phyloP scores from a whole-genome alignment of 2,888 invertebrate species.

The Fabriciana adippe region DNA sequence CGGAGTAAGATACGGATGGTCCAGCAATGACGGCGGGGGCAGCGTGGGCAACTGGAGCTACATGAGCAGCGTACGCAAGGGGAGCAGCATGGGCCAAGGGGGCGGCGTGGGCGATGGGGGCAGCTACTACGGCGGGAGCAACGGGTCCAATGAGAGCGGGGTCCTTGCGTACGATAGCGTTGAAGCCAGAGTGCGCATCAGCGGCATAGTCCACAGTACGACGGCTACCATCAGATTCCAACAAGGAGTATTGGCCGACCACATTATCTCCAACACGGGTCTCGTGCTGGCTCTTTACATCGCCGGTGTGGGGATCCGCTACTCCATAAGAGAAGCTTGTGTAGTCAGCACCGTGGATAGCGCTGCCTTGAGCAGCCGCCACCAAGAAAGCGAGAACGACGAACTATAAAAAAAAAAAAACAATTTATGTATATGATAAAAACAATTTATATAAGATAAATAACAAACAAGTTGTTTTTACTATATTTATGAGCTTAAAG shows the following conservation, averaged over 20 bases:
- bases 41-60: conserved; percentile 45
- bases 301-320: conserved; percentile 74
- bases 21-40: conserved; percentile 39
- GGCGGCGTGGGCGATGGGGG: conserved; percentile 46
- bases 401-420: conserved; percentile 64
- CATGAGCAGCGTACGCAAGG: conserved; percentile 40
- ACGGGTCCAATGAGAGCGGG: conserved; percentile 58
- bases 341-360: conserved; percentile 67
- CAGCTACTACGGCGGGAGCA: conserved; percentile 43
- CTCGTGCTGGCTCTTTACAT: conserved; percentile 83
- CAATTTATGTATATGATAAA: neutral
- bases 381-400: conserved; percentile 70
- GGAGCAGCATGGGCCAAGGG: conserved; percentile 46
- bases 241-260: conserved; percentile 76
- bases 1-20: conserved; percentile 44
- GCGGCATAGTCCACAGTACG: conserved; percentile 84
- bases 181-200: conserved; percentile 80
- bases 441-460: neutral
- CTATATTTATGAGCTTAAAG: neutral
- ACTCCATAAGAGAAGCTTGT: conserved; percentile 75
- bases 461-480: neutral
- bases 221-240: conserved; percentile 84
- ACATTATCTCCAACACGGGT: conserved; percentile 84
- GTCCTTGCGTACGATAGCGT: conserved; percentile 80
- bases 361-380: conserved; percentile 69